Conservation (phyloP, 1,140 invertebrate species). For the Polyergus mexicanus region DNA sequence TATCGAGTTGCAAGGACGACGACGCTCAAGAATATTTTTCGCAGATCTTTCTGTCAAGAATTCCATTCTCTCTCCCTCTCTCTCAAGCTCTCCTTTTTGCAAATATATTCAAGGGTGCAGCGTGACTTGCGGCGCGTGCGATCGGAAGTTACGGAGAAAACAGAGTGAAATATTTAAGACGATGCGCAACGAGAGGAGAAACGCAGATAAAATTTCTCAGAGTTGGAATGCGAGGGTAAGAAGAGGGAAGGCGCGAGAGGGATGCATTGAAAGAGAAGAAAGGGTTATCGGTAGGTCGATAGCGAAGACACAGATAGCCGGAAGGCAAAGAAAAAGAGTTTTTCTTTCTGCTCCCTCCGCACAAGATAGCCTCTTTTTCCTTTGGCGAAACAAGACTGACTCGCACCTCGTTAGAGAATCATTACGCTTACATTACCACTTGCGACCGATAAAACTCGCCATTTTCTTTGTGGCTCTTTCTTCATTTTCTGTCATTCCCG, state of each 20-base stretch:
- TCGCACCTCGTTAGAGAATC: conserved; percentile 82
- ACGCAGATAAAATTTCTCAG: neutral
- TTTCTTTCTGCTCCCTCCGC: conserved; percentile 44
- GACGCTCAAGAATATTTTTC: conserved; percentile 41
- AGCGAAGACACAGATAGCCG: neutral
- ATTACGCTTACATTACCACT: conserved; percentile 76
- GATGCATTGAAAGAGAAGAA: neutral
- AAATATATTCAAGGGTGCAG: conserved; percentile 49
- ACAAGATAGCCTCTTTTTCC: conserved; percentile 56
- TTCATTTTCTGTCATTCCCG: neutral
- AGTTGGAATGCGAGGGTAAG: neutral
- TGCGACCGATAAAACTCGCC: conserved; percentile 51
- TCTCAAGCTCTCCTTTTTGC: conserved; percentile 25
- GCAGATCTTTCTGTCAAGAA: conserved; percentile 33
- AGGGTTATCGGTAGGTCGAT: conserved; percentile 33
- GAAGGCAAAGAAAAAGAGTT: conserved; percentile 52
- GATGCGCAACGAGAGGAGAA: neutral
- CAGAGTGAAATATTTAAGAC: conserved; percentile 69
- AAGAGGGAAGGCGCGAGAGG: neutral
- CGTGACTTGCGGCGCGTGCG: conserved; percentile 24
- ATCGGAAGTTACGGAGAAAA: conserved; percentile 60
- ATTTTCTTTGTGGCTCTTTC: conserved; percentile 46
- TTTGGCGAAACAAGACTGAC: conserved; percentile 72
- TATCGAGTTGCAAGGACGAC: conserved; percentile 25
- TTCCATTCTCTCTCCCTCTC: conserved; percentile 13